These are phyloP conservation scores for Sphyrna mokarran DNA, from an alignment of 2,113 vertebrate species.

Conservation along the genomic window DNA sequence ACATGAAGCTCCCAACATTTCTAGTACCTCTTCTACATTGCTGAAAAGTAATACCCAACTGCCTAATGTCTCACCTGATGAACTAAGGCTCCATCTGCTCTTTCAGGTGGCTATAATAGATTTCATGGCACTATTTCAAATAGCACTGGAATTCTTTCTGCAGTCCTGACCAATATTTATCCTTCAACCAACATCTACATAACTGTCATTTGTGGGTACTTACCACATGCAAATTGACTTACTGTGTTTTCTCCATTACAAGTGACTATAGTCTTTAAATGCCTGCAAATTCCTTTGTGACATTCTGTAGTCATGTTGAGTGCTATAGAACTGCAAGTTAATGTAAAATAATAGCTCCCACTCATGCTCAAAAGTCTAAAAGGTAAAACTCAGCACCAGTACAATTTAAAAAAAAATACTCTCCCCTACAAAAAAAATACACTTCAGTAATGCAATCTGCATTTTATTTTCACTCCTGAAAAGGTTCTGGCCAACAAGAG, in stretches of 20 bases:
- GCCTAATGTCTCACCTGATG: background rate
- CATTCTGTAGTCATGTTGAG: background rate
- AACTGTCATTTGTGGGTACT: background rate
- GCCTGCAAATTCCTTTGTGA: background rate
- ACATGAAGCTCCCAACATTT: background rate
- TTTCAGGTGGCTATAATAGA: background rate
- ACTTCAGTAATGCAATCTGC: constrained; percentile 8
- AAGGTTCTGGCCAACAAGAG: constrained; percentile 28
- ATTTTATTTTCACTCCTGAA: constrained; percentile 23
- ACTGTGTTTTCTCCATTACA: background rate
- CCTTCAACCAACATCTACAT: background rate
- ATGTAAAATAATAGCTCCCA: background rate
- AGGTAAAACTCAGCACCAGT: background rate
- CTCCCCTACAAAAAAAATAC: background rate
- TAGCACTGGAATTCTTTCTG: background rate
- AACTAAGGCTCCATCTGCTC: background rate
- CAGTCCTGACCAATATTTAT: background rate
- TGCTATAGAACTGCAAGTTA: background rate
- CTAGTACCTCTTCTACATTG: background rate
- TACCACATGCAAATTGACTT: background rate
- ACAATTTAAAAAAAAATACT: background rate
- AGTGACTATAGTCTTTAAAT: background rate
- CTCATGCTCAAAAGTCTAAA: background rate
- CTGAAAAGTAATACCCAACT: background rate
- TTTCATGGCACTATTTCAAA: background rate